These are phyloP conservation scores for Amphipoea lucens DNA, from an alignment of 2,888 invertebrate genomes.

Conservation along the genomic window DNA sequence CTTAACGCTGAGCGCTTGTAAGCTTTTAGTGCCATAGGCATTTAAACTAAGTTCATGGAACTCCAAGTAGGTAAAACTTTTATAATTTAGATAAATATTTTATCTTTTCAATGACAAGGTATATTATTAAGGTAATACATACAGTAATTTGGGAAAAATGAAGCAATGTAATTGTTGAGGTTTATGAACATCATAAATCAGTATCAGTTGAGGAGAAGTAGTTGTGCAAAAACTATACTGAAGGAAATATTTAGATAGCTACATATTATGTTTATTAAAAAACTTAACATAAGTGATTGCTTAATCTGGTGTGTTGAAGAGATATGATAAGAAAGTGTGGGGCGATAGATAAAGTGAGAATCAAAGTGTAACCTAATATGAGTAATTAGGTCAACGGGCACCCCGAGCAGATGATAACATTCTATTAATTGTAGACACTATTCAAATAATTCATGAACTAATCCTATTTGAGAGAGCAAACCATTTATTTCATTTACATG, in stretches of 20 bases:
- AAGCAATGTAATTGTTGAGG: background rate
- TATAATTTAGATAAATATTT: background rate
- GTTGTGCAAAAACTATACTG: background rate
- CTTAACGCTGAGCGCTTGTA: too few species aligned
- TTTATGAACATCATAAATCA: background rate
- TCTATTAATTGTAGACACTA: background rate
- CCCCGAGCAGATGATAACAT: slow-evolving; percentile 12
- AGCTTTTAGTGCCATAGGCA: background rate
- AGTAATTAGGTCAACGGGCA: slow-evolving; percentile 24
- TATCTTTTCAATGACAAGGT: background rate
- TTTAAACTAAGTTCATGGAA: slow-evolving; percentile 4
- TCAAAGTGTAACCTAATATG: slow-evolving; percentile 5
- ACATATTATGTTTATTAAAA: background rate
- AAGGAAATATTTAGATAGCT: slow-evolving; percentile 2
- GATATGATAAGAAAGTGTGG: slow-evolving; percentile 52
- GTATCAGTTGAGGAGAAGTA: background rate
- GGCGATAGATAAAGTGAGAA: slow-evolving; percentile 35
- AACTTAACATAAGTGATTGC: slow-evolving; percentile 15
- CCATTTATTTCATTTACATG: background rate
- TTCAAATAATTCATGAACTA: background rate
- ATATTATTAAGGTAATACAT: background rate
- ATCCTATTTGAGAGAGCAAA: slow-evolving; percentile 4
- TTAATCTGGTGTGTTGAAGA: slow-evolving; percentile 16
- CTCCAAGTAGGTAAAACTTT: background rate
- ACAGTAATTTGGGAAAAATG: too few species aligned